Base-by-base conservation (phyloP, 2,113 vertebrate species). In the Gasterosteus nipponicus region DNA sequence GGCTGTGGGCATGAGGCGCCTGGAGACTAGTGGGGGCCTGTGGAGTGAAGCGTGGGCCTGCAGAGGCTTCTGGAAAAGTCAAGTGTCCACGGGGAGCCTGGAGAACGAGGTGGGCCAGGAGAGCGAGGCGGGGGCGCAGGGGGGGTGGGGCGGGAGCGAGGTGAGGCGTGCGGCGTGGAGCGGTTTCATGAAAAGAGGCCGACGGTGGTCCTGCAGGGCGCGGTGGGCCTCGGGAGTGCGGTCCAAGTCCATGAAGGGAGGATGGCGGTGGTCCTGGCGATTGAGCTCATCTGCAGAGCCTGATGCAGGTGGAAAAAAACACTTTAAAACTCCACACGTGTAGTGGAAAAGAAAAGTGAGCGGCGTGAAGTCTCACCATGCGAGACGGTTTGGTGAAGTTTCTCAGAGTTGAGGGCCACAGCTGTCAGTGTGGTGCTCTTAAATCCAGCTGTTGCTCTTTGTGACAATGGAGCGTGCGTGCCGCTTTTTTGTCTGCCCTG, bases 1-100 rank as follows among this genome's bases (percentile, higher is more conserved):
- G 61, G 91, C 91, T 89, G 89, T 91, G 92, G 92, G 91, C 89
- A 90, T 85, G 78, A 86, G 84, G 83, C 89, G 89, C 90, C 88
- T 72, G 86, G 89, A 91, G 91, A 91, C 83, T 65, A 69, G 68
- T 5, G 57, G 73, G 74, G 76, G 79, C 77, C 84, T 82, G 82
- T 77, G 71, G 84, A 77, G 78, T 35, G 65, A 10, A 71, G 61
- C 15, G 29, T 64, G 80, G 86, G 70, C 83, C 77, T 85, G 80
- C 80, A 77, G 66, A 88, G 73, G 83, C 73, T 54, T 84, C 81
- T 73, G 78, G 77, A 82, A 26, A 82, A 90, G 71, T 60, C 78
- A 51, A 82, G 74, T 69, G 89, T 83, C 81, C 83, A 89, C 67
- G 12, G 89, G 87, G 89, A 87, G 87, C 79, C 78, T 26, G 73